Evolutionary conservation across 1,140 invertebrate genomes (phyloP), one percentile per base, ranked within the genome.

Genomic region (Eubasilissa regina): DNA sequence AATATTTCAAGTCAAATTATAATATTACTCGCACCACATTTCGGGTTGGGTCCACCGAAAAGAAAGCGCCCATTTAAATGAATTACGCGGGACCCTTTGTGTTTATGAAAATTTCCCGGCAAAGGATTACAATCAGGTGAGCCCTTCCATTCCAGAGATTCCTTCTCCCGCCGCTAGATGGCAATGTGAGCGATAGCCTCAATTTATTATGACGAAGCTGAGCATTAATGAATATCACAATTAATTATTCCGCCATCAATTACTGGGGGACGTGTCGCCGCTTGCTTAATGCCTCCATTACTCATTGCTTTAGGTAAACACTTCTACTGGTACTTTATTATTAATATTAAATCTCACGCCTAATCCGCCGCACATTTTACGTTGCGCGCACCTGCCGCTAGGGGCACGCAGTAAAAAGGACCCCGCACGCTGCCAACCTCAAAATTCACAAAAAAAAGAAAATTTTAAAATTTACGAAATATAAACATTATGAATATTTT

Each of bases 171-270:
- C 60, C 10, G 19, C 25, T 6, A 13, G 25, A 21, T 35, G 25
- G 60, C 58, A 43, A 25, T 21, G 19, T 64, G 64, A 68, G 64
- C 64, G 64, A 68, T 68, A 68, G 64, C 64, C 64, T 44, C 64
- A 68, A 68, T 68, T 68, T 47, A 45, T 45, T 68, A 68, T 68
- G 64, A 68, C 64, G 64, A 19, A 68, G 64, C 64, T 47, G 13
- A 12, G 64, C 64, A 68, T 51, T 51, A 51, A 68, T 68, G 64
- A 68, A 68, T 68, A 68, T 68, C 64, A 68, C 64, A 45, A 68
- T 68, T 68, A 68, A 68, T 68, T 68, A 68, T 68, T 68, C 64
- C 44, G 64, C n/a, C 64, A 68, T 68, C 64, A 68, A 68, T 68
- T 68, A 68, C 64, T 68, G n/a, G 64, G 25, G 64, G 64, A 68